These are phyloP conservation scores for Fregata magnificens DNA, from an alignment of 2,113 vertebrate species.

Conservation along the genomic window DNA sequence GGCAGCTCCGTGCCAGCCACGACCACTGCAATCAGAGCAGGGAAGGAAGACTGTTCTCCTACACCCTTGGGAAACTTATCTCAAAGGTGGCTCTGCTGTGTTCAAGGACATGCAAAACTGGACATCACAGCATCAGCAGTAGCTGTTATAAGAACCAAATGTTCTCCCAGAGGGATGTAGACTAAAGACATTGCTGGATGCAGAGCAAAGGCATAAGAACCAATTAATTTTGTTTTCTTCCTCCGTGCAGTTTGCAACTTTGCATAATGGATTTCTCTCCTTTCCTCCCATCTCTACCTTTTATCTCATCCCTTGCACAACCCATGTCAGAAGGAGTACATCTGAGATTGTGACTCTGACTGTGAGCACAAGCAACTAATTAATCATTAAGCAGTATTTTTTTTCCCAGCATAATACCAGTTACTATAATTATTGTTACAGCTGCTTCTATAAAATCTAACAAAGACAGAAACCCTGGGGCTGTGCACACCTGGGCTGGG, in stretches of 20 bases:
- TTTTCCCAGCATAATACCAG: neutral
- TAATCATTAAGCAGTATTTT: neutral
- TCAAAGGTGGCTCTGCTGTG: neutral
- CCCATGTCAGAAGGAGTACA: neutral
- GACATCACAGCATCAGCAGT: neutral
- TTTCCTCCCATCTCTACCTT: neutral
- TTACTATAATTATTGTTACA: neutral
- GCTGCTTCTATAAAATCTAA: neutral
- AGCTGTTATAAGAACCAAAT: neutral
- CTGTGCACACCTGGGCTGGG: neutral
- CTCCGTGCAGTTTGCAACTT: neutral
- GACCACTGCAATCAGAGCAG: neutral
- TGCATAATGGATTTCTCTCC: neutral
- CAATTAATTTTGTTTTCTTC: neutral
- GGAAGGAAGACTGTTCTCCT: neutral
- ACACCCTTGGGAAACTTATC: neutral
- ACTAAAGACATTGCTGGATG: neutral
- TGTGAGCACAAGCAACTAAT: neutral
- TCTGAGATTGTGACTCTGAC: neutral
- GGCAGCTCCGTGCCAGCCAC: neutral
- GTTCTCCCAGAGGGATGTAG: neutral
- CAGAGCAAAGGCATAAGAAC: neutral
- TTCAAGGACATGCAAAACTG: neutral
- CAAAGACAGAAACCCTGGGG: neutral
- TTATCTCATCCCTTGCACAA: neutral